These are phyloP conservation scores for Oreonectes daqikongensis DNA, from an alignment of 2,797 vertebrate species.

Conservation along the genomic window DNA sequence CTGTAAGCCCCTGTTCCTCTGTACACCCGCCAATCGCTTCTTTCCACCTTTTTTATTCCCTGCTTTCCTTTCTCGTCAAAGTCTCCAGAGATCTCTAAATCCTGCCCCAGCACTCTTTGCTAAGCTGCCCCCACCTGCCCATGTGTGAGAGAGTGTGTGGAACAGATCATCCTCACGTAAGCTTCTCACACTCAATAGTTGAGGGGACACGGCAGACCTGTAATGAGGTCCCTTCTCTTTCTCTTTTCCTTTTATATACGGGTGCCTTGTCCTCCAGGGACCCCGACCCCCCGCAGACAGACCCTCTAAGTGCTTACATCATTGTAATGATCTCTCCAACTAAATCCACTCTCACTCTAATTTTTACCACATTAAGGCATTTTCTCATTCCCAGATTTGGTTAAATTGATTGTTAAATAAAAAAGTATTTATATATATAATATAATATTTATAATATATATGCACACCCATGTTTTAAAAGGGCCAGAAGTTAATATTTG, in stretches of 20 bases:
- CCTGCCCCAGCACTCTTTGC: constrained; percentile 62
- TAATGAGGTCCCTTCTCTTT: constrained; percentile 85
- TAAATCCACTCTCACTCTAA: constrained; percentile 47
- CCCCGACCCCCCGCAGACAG: constrained; percentile 60
- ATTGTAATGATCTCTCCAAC: constrained; percentile 83
- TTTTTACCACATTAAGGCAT: too few relatives aligned
- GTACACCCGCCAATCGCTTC: constrained; percentile 50
- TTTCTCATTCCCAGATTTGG: too few relatives aligned
- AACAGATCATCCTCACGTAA: constrained; percentile 99
- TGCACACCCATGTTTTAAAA: too few relatives aligned
- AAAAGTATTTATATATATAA: too few relatives aligned
- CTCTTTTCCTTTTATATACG: constrained; percentile 1
- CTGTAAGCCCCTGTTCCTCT: constrained; percentile 55
- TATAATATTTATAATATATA: too few relatives aligned
- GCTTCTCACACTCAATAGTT: constrained; percentile 96
- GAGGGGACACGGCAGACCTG: constrained; percentile 93
- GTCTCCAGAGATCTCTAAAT: constrained; percentile 94
- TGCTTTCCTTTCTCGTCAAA: constrained; percentile 68
- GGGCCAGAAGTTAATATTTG: too few relatives aligned
- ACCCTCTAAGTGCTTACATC: constrained; percentile 91
- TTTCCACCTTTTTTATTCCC: constrained; percentile 46
- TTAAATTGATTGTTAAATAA: too few relatives aligned
- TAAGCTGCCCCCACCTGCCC: constrained; percentile 69
- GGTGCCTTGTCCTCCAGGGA: constrained; percentile 10
- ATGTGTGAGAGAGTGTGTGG: constrained; percentile 95